Conservation (phyloP, 1,140 invertebrate species). For the Drosophila arawakana region DNA sequence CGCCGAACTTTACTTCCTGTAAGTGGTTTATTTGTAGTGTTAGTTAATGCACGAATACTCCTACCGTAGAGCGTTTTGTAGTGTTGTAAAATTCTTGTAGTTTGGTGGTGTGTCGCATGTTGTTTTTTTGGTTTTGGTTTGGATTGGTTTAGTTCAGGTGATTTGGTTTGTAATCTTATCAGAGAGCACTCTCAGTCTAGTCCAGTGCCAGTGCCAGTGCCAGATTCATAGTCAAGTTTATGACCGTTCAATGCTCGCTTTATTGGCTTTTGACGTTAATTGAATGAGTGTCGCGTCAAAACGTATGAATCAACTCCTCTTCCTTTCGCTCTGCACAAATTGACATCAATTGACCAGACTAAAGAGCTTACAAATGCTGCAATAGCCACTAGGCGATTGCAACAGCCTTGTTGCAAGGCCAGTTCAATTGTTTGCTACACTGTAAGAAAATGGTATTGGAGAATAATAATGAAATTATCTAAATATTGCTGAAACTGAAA, state of each 20-base stretch:
- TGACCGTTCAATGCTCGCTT: constrained; percentile 60
- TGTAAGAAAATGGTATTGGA: no score
- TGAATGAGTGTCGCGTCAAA: constrained; percentile 53
- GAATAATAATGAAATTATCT: no score
- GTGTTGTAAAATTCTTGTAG: constrained; percentile 8
- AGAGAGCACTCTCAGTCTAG: constrained; percentile 25
- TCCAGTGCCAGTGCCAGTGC: constrained; percentile 15
- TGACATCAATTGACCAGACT: constrained; percentile 61
- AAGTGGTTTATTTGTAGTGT: constrained; percentile 61
- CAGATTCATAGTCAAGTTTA: constrained; percentile 69
- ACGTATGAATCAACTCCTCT: neutral
- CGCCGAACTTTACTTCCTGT: constrained; percentile 83
- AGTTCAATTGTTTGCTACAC: constrained; percentile 41
- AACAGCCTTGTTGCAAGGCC: constrained; percentile 55
- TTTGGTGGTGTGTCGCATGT: constrained; percentile 19
- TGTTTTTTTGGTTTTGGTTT: constrained; percentile 12
- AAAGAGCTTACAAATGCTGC: constrained; percentile 47
- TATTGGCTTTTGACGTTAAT: constrained; percentile 67
- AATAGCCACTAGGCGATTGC: constrained; percentile 63
- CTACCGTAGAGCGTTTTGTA: neutral
- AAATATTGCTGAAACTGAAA: no score
- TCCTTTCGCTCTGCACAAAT: constrained; percentile 40
- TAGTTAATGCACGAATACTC: neutral
- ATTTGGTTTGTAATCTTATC: constrained; percentile 65
- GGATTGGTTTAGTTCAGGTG: neutral